Conservation (phyloP, 2,888 invertebrate genomes). For the Nephrocerus scutellatus region DNA sequence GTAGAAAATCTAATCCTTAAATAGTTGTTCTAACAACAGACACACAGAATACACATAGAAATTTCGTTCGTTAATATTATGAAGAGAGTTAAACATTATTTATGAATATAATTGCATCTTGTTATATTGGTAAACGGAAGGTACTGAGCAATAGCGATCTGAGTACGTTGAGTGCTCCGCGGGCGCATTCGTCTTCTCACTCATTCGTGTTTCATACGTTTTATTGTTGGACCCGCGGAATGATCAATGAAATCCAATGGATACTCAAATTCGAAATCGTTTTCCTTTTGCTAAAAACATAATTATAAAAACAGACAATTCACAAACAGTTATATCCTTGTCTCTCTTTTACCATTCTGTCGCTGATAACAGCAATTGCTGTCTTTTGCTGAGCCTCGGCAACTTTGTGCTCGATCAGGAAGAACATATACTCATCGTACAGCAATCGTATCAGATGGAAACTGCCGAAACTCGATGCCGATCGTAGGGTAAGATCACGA, state of each 20-base stretch:
- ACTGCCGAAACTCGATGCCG: constrained; percentile 97
- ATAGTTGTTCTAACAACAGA: no score
- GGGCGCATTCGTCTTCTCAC: no score
- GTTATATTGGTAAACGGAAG: no score
- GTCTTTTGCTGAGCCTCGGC: constrained; percentile 84
- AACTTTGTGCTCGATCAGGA: constrained; percentile 93
- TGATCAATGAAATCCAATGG: constrained; percentile 42
- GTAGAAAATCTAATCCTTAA: no score
- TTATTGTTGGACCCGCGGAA: constrained; percentile 26
- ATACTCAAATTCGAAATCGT: constrained; percentile 44
- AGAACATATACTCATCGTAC: constrained; percentile 99
- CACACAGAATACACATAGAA: no score
- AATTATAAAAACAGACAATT: no score
- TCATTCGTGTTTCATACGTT: constrained; percentile 45
- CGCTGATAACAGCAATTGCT: constrained; percentile 87
- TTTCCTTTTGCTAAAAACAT: constrained; percentile 36
- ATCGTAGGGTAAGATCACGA: constrained; percentile 88
- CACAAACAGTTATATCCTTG: no score
- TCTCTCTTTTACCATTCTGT: constrained; percentile 42
- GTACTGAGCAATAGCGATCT: no score
- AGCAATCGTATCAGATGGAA: constrained; percentile 96
- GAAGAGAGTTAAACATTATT: no score
- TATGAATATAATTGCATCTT: no score
- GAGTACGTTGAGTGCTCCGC: no score
- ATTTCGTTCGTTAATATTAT: no score